Evolutionary conservation across 2,797 vertebrate species (phyloP), one percentile per base, ranked within the genome.

Genomic region (Anguilla obscura): DNA sequence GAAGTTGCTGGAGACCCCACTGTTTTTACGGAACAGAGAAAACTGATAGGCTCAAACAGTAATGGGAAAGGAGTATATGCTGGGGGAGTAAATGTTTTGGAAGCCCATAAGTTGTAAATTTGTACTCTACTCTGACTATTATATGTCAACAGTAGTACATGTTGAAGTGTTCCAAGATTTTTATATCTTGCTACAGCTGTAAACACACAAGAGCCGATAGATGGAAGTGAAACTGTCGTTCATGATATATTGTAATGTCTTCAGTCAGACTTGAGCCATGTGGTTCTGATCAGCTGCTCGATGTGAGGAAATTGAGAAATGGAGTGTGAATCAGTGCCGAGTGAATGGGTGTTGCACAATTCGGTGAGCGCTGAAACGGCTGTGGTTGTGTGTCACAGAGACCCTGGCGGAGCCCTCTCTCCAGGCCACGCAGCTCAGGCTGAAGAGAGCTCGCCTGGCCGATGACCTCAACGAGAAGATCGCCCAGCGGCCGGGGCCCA

Each of bases 381-480:
- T 85, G 48, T 48, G 91, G 56, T 21, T 84, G 82, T 87, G 88
- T 80, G 56, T 88, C 86, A 10, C 92, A 99, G 99, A 99, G 94
- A 99, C 99, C 0, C 97, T 97, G 89, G 99, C 98, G 7, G 99
- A 99, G 90, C 99, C 99, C 0, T 99, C 99, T 0, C 94, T 99
- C 0, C 99, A 99, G 91, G 99, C 99, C 91, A 99, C 98, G 0
- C 99, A 99, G 95, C 97, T 99, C 96, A 99, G 94, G 91, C 92
- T 99, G 93, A 99, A 99, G 93, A 96, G 99, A 91, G 99, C 99
- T 5, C 96, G 99, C 0, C 92, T 99, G 86, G 99, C 99, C 0
- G 98, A 99, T 92, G 97, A 99, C 92, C 96, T 99, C 85, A 99
- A 99, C 30, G 99, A 99, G 93, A 99, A 98, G 94, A 97, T 99